phyloP scores from a whole-genome alignment of 92 coral and sea anemone species.

The Porites cylindrica region DNA sequence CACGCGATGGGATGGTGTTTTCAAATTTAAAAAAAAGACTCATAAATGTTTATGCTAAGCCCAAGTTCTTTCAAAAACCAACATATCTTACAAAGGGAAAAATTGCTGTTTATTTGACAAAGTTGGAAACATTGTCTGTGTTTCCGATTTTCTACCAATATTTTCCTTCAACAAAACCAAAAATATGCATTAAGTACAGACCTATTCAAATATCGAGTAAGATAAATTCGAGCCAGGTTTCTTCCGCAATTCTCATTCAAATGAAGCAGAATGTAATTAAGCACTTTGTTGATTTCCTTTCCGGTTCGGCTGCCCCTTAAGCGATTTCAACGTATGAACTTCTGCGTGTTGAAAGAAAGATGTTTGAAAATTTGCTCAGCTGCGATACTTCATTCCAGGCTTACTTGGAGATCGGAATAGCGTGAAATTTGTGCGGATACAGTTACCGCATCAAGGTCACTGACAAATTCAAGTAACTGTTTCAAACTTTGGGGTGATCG shows the following conservation, averaged over 20 bases:
- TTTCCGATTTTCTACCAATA: neutral
- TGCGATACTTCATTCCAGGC: conserved; percentile 9
- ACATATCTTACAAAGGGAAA: neutral
- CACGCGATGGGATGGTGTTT: conserved; percentile 10
- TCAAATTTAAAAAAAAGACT: neutral
- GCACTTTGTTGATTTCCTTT: conserved; percentile 18
- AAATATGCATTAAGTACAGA: neutral
- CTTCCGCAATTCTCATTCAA: conserved; percentile 31
- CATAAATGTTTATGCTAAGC: neutral
- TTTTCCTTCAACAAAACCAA: neutral
- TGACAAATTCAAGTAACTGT: neutral
- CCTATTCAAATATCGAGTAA: neutral
- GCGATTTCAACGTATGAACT: conserved; percentile 1
- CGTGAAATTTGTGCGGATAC: neutral
- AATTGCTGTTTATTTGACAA: neutral
- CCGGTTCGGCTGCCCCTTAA: conserved; percentile 30
- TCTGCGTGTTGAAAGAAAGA: neutral
- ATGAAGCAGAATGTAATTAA: conserved; percentile 36
- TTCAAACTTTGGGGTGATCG: neutral
- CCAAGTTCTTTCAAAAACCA: neutral
- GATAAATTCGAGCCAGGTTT: neutral
- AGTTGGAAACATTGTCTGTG: neutral
- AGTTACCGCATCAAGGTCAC: neutral
- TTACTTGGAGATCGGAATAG: neutral
- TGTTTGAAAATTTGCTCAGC: conserved; percentile 24